Evolutionary conservation across 1,140 invertebrate genomes (phyloP), one percentile per base, ranked within the genome.

Genomic region (Pseudomyrmex gracilis): DNA sequence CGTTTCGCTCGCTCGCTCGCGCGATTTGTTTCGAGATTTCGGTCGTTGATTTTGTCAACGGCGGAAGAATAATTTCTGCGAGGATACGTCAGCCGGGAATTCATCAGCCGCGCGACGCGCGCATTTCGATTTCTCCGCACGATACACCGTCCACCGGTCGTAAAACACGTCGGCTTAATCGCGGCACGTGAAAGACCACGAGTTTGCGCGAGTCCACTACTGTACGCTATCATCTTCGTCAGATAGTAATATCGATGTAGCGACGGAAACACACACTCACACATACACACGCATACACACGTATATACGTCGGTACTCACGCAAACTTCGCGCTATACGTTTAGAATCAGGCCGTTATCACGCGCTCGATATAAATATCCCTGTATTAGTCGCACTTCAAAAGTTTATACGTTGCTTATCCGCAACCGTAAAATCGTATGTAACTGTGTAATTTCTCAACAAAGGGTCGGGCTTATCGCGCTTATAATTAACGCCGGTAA

Each of bases 341-440:
- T 74, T 78, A 74, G 49, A 74, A 83, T 77, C 58, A 57, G 45
- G n/a, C 22, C 22, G 83, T 84, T 90, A 89, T 89, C 85, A 89
- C 67, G 22, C 20, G 80, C 47, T 66, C 74, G 57, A 83, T 86
- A 83, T 76, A 88, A 76, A 88, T 84, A 87, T 64, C 66, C 20
- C 20, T 34, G 43, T 89, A 84, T 85, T 90, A 89, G 78, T 89
- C 87, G 82, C 71, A 85, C 58, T 85, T 82, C 58, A 87, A 34
- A 80, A 80, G 66, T 80, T 80, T 66, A 78, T 70, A 78, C 17
- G 53, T 51, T 15, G 34, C 66, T 80, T 80, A 58, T 71, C 43
- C 76, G 76, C 43, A 13, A 71, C 20, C 76, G 64, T 78, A 70
- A 78, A 78, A 78, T 80, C 47, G 22, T 49, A 43, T n/a, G 15